phyloP scores from a whole-genome alignment of 2,797 vertebrate species.

The Arctocebus calabarensis region DNA sequence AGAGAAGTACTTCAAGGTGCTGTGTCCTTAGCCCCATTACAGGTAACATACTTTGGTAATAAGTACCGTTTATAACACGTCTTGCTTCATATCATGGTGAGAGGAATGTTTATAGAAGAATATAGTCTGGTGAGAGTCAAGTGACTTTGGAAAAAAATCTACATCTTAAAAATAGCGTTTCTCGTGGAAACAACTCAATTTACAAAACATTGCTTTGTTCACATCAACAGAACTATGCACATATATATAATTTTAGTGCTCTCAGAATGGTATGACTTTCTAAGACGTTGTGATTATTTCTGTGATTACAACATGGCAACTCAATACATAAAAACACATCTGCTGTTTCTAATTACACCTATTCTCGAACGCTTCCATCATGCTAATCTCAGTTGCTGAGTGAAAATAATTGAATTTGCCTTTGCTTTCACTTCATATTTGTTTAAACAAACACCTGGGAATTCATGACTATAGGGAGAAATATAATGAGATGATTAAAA shows the following conservation, averaged over 20 bases:
- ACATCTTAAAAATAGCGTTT: constrained; percentile 6
- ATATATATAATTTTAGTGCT: constrained; percentile 36
- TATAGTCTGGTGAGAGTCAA: not conserved
- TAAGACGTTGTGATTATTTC: constrained; percentile 70
- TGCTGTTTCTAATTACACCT: constrained; percentile 77
- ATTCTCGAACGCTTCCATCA: constrained; percentile 62
- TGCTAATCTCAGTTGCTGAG: constrained; percentile 72
- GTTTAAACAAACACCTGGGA: constrained; percentile 61
- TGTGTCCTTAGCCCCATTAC: not conserved
- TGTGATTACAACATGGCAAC: constrained; percentile 71
- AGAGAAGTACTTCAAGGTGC: not conserved
- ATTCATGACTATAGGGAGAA: constrained; percentile 51
- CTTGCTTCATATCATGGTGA: not conserved
- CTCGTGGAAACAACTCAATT: not conserved
- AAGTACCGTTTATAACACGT: not conserved
- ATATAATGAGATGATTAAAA: constrained; percentile 67
- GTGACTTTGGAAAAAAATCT: not conserved
- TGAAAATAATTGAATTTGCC: constrained; percentile 74
- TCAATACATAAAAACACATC: constrained; percentile 70
- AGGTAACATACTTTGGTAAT: not conserved
- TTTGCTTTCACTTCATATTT: constrained; percentile 69
- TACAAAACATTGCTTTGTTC: constrained; percentile 49
- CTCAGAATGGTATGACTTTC: constrained; percentile 42
- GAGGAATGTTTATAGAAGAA: not conserved
- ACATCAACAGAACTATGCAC: constrained; percentile 20